Percentiles rank a stretch among this genome's conserved stretches.
Conservation (phyloP, 2,113 vertebrate species). For the Acinonyx jubatus region DNA sequence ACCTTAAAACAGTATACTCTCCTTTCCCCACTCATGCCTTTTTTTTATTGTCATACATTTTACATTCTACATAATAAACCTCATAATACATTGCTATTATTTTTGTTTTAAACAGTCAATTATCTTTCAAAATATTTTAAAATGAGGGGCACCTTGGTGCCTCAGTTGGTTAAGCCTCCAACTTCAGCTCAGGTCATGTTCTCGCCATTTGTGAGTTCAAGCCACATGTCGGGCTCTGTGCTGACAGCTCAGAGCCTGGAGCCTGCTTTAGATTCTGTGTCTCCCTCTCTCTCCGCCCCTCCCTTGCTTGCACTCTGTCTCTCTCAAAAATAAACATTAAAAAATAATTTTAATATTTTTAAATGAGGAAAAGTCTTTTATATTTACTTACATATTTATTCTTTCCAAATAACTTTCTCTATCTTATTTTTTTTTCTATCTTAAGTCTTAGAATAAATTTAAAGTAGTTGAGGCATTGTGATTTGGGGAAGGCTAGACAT, state of each 20-base stretch:
- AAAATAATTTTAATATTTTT: background rate
- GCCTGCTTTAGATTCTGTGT: background rate
- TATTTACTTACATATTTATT: background rate
- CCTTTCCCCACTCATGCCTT: background rate
- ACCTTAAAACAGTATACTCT: background rate
- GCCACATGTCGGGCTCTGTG: rapidly evolving
- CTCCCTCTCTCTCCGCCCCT: background rate
- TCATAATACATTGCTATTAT: background rate
- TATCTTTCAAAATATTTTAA: background rate
- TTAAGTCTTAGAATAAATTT: background rate
- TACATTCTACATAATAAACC: background rate
- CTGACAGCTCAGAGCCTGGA: background rate
- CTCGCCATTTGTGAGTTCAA: background rate
- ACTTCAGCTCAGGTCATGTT: background rate
- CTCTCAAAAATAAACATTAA: background rate
- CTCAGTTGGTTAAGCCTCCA: background rate
- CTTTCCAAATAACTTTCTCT: background rate
- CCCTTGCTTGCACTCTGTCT: background rate
- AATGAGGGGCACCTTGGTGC: background rate
- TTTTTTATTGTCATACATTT: background rate
- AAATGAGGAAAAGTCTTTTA: background rate
- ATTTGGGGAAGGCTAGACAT: background rate
- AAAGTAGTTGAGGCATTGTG: background rate
- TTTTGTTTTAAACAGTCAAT: background rate
- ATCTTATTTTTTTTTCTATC: background rate